A percentile compares a stretch with the other conserved stretches of the same genome.
Evolutionary conservation across 2,888 invertebrate species (phyloP).

Genomic region (Cremastinae sp.): DNA sequence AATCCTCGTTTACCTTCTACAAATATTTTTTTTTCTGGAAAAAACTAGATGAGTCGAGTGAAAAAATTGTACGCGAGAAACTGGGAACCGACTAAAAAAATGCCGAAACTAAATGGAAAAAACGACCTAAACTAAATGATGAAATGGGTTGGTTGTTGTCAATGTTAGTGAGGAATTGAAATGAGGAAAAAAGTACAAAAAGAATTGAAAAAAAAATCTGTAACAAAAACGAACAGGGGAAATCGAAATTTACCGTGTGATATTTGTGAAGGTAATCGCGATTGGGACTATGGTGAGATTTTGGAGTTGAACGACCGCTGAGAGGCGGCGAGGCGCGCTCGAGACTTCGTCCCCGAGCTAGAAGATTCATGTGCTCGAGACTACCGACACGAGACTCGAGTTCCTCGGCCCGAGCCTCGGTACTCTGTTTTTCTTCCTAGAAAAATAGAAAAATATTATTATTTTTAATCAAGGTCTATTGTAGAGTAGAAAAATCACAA

Average conservation of each 20-base stretch:
- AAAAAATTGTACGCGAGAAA: background rate
- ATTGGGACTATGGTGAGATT: constrained; percentile 89
- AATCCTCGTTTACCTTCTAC: background rate
- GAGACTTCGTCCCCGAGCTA: constrained; percentile 87
- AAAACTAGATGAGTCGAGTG: too few relatives aligned
- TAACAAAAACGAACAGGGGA: constrained; percentile 15
- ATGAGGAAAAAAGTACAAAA: background rate
- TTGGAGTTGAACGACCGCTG: constrained; percentile 94
- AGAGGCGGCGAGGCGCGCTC: constrained; percentile 89
- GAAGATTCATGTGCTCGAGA: constrained; percentile 95
- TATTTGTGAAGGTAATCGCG: constrained; percentile 95
- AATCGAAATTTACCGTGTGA: constrained; percentile 90
- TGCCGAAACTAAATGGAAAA: constrained; percentile 4
- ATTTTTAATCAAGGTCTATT: background rate
- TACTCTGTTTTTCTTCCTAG: constrained; percentile 97
- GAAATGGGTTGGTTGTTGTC: background rate
- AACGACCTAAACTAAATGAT: constrained; percentile 20
- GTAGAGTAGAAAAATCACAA: constrained; percentile 1
- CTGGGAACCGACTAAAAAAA: constrained; percentile 2
- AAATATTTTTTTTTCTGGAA: too few relatives aligned
- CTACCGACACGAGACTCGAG: constrained; percentile 97
- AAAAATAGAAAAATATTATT: background rate
- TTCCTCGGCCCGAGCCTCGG: constrained; percentile 98
- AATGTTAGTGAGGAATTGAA: background rate
- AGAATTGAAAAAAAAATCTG: constrained; percentile 11